Evolutionary conservation across 2,888 invertebrate genomes (phyloP).

Genomic region (Laothoe populi): DNA sequence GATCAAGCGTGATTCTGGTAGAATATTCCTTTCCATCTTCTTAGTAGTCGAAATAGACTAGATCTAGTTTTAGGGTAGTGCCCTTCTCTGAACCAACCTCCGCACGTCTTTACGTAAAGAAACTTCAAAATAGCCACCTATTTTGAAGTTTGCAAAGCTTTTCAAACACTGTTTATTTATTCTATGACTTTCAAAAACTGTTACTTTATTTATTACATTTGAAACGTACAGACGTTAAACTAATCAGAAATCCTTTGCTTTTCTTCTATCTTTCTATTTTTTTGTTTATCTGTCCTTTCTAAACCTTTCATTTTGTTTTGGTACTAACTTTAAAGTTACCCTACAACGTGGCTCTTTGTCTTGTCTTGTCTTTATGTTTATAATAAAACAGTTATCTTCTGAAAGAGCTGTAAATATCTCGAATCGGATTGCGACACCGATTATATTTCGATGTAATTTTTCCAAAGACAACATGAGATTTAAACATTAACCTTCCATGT

Average conservation of each 20-base stretch:
- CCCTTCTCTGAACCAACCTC: slow-evolving; percentile 45
- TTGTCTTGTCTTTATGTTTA: neutral
- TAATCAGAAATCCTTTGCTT: slow-evolving; percentile 47
- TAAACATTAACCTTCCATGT: neutral
- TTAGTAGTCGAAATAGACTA: slow-evolving; percentile 79
- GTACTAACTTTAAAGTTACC: slow-evolving; percentile 61
- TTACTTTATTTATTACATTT: slow-evolving; percentile 8
- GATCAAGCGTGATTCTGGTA: slow-evolving; percentile 84
- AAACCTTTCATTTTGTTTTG: slow-evolving; percentile 45
- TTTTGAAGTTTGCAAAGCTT: slow-evolving; percentile 2
- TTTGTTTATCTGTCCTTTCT: slow-evolving; percentile 38
- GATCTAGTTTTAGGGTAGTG: slow-evolving; percentile 76
- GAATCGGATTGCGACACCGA: slow-evolving; percentile 56
- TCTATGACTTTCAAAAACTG: neutral
- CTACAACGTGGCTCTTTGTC: slow-evolving; percentile 61
- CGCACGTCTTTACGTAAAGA: slow-evolving; percentile 16
- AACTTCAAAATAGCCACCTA: slow-evolving; percentile 22
- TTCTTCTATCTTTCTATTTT: slow-evolving; percentile 44
- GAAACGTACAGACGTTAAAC: slow-evolving; percentile 52
- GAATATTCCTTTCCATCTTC: slow-evolving; percentile 83
- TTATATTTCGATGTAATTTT: slow-evolving; percentile 54
- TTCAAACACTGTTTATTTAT: neutral
- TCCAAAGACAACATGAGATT: slow-evolving; percentile 8
- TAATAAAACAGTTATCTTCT: slow-evolving; percentile 40
- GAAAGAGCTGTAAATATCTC: slow-evolving; percentile 40